phyloP scores from a whole-genome alignment of 2,888 invertebrate species.

The Magallana nippona region DNA sequence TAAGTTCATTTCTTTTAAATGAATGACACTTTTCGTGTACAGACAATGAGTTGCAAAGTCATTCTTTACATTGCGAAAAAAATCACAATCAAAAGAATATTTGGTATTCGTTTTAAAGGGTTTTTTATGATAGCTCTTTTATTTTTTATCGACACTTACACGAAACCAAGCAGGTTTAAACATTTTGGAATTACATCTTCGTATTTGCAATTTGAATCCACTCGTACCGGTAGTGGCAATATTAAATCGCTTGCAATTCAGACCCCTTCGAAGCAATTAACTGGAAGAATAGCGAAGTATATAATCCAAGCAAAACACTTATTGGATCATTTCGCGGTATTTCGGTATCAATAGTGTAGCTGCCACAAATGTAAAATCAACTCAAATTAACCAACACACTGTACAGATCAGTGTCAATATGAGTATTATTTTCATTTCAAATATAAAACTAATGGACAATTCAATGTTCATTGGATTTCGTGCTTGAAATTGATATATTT shows the following conservation, averaged over 20 bases:
- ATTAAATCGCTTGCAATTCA: neutral
- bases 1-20: too few species aligned
- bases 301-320: neutral
- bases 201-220: too few species aligned
- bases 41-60: too few species aligned
- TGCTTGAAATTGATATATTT: neutral
- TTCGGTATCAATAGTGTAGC: neutral
- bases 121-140: too few species aligned
- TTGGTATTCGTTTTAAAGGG: too few species aligned
- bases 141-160: too few species aligned
- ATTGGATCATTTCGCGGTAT: neutral
- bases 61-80: too few species aligned
- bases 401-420: slow-evolving; percentile 10
- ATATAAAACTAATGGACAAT: too few species aligned
- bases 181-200: too few species aligned
- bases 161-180: too few species aligned
- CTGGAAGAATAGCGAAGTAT: neutral
- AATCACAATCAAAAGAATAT: too few species aligned
- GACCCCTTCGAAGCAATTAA: slow-evolving; percentile 24
- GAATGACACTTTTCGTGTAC: too few species aligned
- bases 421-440: neutral
- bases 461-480: neutral
- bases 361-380: neutral
- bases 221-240: neutral
- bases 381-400: neutral